Evolutionary conservation across 2,888 invertebrate genomes (phyloP), one percentile per base, ranked within the genome.

Genomic region (Drosophila paramelanica): DNA sequence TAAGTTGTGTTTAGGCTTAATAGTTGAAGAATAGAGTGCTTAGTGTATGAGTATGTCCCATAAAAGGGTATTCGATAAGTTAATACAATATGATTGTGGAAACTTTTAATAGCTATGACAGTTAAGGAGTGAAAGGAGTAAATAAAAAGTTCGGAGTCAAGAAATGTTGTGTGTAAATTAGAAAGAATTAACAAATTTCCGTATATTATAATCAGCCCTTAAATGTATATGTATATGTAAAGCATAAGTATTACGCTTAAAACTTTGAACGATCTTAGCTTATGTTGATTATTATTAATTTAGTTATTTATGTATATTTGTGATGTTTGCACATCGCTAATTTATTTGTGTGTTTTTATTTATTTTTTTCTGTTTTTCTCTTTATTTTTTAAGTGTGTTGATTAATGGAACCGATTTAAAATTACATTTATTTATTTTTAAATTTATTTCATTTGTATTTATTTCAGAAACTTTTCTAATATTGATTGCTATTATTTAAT

Each of bases 151-250:
- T 23, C 27, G 5, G 36, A 38, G 20, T 17, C 49, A 42, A 45
- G 33, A 42, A 52, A 49, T 49, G 42, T 36, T 53, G 49, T 62
- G 52, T 58, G 23, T n/a, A 67, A 60, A 53, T 51, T 6, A 47
- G 20, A n/a, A 46, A 39, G 39, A 50, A 58, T 52, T 38, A 81
- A 80, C 82, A 88, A 86, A 86, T 91, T 92, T 91, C 92, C 92
- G 92, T 91, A 81, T 79, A 92, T 91, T 92, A 92, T 91, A 92
- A 91, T 90, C 92, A 91, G 91, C 88, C 92, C 92, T 92, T 91
- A 91, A 91, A 91, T 80, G 79, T 88, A 90, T 82, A 90, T 83
- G 79, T 79, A 66, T 73, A 72, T 67, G 43, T 58, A 55, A 69
- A 67, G 59, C 57, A 73, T 66, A 67, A 49, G 45, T 65, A 57